A percentile compares a stretch with the other conserved stretches of the same genome.
Conservation (phyloP, 2,113 vertebrate genomes). For the Columba livia region DNA sequence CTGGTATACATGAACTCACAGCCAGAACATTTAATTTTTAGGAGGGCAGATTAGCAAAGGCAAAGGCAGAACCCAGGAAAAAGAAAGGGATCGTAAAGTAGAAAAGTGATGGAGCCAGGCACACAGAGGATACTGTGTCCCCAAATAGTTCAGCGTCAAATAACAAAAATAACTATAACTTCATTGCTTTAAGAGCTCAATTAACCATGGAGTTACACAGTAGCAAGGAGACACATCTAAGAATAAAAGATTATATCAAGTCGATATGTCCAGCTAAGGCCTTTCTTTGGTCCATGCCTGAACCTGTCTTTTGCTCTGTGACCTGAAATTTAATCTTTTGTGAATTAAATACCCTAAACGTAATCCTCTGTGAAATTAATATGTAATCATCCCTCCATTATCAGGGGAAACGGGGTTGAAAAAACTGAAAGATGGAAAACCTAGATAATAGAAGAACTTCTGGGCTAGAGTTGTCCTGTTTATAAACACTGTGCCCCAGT, state of each 20-base stretch:
- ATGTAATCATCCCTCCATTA: neutral
- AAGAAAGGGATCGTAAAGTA: neutral
- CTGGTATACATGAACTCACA: neutral
- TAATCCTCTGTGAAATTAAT: constrained; percentile 13
- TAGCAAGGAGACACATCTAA: neutral
- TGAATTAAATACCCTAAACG: neutral
- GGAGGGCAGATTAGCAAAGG: neutral
- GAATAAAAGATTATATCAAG: constrained; percentile 4
- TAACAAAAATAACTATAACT: constrained; percentile 38
- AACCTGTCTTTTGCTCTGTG: neutral
- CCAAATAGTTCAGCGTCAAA: constrained; percentile 2
- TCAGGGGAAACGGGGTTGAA: neutral
- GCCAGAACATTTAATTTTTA: neutral
- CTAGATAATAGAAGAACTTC: neutral
- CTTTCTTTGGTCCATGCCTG: neutral
- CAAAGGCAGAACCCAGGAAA: neutral
- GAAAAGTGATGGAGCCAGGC: neutral
- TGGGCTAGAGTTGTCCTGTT: neutral
- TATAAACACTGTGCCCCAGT: fast-evolving
- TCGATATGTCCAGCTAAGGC: neutral
- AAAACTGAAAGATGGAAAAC: neutral
- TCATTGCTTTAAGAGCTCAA: neutral
- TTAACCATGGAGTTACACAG: neutral
- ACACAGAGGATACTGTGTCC: neutral
- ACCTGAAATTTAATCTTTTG: constrained; percentile 4